Evolutionary conservation across 2,888 invertebrate species (phyloP).

Genomic region (Aradus depressus): DNA sequence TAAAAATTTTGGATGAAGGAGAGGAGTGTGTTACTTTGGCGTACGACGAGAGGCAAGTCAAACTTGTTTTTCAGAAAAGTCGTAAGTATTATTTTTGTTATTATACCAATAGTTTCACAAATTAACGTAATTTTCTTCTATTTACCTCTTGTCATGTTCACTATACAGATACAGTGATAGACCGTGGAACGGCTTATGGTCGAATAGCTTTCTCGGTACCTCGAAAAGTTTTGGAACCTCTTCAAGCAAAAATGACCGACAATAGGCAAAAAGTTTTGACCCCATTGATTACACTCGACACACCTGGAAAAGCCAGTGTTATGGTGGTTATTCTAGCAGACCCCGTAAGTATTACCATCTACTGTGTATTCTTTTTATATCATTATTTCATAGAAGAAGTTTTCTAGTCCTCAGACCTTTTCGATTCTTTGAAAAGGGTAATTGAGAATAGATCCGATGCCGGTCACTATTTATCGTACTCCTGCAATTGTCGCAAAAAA

Average conservation of each 20-base stretch:
- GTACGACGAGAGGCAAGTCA: constrained; percentile 60
- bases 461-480: too few species aligned
- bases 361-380: too few species aligned
- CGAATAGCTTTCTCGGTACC: constrained; percentile 91
- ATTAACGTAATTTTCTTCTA: too few species aligned
- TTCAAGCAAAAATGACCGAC: constrained; percentile 61
- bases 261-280: constrained; percentile 68
- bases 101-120: too few species aligned
- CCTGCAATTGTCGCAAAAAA: too few species aligned
- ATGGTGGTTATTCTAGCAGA: constrained; percentile 92
- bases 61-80: constrained; percentile 63
- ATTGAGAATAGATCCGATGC: too few species aligned
- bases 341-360: constrained; percentile 50
- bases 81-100: constrained; percentile 41
- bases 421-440: too few species aligned
- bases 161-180: constrained; percentile 48
- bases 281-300: constrained; percentile 82
- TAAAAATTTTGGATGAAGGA: constrained; percentile 54
- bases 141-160: constrained; percentile 9
- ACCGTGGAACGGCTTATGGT: constrained; percentile 85
- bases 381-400: too few species aligned
- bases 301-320: constrained; percentile 94
- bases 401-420: too few species aligned
- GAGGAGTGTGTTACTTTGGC: constrained; percentile 53
- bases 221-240: constrained; percentile 56